These are phyloP conservation scores for Pasiphila rectangulata DNA, from an alignment of 2,888 invertebrate species.

Conservation along the genomic window DNA sequence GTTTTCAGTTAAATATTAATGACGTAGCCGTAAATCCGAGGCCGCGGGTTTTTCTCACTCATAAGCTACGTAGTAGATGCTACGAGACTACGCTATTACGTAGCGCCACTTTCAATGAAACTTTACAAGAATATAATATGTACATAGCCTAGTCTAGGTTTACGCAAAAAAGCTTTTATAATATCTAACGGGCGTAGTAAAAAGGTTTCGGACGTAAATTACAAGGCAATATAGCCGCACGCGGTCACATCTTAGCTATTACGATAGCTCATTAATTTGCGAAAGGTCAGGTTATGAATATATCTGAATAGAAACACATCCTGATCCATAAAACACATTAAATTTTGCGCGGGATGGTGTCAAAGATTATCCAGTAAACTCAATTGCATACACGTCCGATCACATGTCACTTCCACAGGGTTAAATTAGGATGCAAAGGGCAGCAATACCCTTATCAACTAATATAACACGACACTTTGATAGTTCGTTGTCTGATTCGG, in stretches of 20 bases:
- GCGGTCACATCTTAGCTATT: slow-evolving; percentile 13
- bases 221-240: slow-evolving; percentile 14
- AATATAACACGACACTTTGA: too few species aligned
- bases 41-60: slow-evolving; percentile 33
- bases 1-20: slow-evolving; percentile 31
- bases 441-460: too few species aligned
- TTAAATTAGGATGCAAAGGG: too few species aligned
- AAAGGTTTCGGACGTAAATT: slow-evolving; percentile 11
- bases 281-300: slow-evolving; percentile 12
- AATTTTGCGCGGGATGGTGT: too few species aligned
- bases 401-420: too few species aligned
- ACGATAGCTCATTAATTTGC: slow-evolving; percentile 16
- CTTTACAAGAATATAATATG: slow-evolving; percentile 34
- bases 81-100: slow-evolving; percentile 43
- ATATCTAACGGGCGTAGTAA: slow-evolving; percentile 1
- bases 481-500: too few species aligned
- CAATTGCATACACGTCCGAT: too few species aligned
- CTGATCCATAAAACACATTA: slow-evolving; percentile 6
- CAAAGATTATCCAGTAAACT: too few species aligned
- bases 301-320: slow-evolving; percentile 13
- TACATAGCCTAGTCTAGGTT: not conserved
- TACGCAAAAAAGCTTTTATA: slow-evolving; percentile 2
- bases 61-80: slow-evolving; percentile 46
- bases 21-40: slow-evolving; percentile 33
- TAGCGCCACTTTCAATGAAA: slow-evolving; percentile 46